Evolutionary conservation across 2,113 vertebrate genomes (phyloP).

Genomic region (Microtus montanus): DNA sequence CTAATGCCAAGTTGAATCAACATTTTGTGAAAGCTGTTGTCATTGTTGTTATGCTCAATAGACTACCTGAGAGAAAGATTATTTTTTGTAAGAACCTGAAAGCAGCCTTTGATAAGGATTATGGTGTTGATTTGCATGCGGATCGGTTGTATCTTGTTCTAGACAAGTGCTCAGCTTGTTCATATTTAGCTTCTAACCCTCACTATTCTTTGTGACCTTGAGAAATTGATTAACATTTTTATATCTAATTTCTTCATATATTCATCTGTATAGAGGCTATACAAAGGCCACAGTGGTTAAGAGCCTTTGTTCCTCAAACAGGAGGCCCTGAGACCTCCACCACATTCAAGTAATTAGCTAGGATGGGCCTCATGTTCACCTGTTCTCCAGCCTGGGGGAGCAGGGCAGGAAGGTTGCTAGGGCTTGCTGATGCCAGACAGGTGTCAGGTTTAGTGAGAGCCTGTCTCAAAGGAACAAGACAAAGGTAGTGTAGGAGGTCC

Average conservation of each 20-base stretch:
- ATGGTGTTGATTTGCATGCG: neutral
- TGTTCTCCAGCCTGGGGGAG: neutral
- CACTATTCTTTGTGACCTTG: neutral
- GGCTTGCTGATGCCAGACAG: too few species aligned
- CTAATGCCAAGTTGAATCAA: neutral
- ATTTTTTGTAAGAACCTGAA: neutral
- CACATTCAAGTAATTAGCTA: neutral
- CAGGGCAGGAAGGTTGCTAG: too few species aligned
- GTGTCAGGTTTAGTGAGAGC: neutral
- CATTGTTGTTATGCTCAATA: neutral
- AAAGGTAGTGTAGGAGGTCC: neutral
- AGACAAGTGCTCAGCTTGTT: neutral
- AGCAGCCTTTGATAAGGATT: neutral
- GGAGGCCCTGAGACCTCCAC: neutral
- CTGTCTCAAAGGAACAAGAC: neutral
- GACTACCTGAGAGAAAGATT: neutral
- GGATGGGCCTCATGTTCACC: neutral
- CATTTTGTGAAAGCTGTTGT: neutral
- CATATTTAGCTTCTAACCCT: neutral
- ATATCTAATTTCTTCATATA: neutral
- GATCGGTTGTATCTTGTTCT: neutral
- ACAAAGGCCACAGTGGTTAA: neutral
- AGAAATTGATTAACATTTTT: conserved; percentile 15
- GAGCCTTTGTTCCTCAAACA: neutral
- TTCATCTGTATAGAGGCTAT: neutral